Base-by-base conservation (phyloP, 30 jellyfish, hydroid and myxozoan genomes). In the Euphysa ruthae region DNA sequence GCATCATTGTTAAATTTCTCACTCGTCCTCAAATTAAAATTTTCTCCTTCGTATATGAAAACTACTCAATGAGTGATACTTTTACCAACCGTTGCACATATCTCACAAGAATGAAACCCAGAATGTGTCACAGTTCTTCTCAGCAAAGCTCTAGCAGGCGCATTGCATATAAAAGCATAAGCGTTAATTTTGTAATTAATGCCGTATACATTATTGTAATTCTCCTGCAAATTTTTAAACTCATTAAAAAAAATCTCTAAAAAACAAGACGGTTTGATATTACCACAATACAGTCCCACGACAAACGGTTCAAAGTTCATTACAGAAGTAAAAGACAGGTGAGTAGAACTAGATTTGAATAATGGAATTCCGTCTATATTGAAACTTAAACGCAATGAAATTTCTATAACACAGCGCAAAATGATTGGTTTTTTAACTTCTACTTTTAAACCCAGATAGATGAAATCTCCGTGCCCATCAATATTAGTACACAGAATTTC, bases 141-240 rank as follows among this genome's bases (percentile, higher is more conserved):
- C 6, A 52, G 66, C 24, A 54, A 51, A 4, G 83, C 62, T 43
- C 83, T 71, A 12, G 83, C 78, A 56, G 83, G 80, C 6, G 77
- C 77, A 29, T 71, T 75, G 26, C 77, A 55, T 15, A 38, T 35
- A 31, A 71, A 28, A 14, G 44, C 69, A 28, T 31, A 43, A 18
- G 32, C 50, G 26, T 25, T 57, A 24, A 71, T 64, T 4, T 12
- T 56, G 32, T 38, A 18, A 14, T 22, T 8, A 4, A 3, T 57
- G 5, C 32, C 74, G 12, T 71, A 15, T 0, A 54, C 38, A 3
- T 13, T n/a, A 14, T 27, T 1, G 20, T 55, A 63, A 56, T 71
- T 32, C 21, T 29, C 44, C 13, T 33, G 34, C 58, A 71, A 19
- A 15, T 32, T 35, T 4, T 33, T 23, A 22, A 35, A 55, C 54